Evolutionary conservation across 2,888 invertebrate species (phyloP), one percentile per base, ranked within the genome.

Genomic region (Rhingia campestris): DNA sequence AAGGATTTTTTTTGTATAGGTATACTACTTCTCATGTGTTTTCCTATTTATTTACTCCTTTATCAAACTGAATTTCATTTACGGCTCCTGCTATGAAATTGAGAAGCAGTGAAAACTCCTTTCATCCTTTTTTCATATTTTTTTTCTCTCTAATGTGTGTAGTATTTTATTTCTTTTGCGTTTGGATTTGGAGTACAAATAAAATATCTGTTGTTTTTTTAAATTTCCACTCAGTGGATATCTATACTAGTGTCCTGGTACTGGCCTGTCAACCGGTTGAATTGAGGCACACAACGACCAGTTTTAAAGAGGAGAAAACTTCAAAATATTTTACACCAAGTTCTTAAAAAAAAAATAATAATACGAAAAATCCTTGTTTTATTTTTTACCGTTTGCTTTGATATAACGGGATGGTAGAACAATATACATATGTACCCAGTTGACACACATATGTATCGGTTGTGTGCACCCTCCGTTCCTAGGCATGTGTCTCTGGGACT

Each of bases 11-110:
- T 22, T 45, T 35, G 5, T n/a, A n/a, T n/a, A n/a, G 9, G 4
- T 49, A 43, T 35, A 33, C 32, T 30, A 22, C 37, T 51, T 4
- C 41, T 49, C 14, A 43, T 58, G 30, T 12, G 14, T 37, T 43
- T 47, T 22, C 33, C 73, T 69, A 74, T 69, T 74, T 58, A 63
- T 69, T 33, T 66, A 64, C 64, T 74, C 64, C 39, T 56, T 66
- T 64, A 74, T 74, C 64, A 37, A 35, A 64, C 69, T 33, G 39
- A 58, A 61, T 66, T 73, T 80, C 59, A 73, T 66, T 73, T 54
- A 43, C 45, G 47, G 54, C 22, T 39, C 22, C 10, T 37, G 4
- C 5, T 9, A 10, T 4, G 6, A 63, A 69, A 59, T 49, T 37
- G 22, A 37, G 12, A 54, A 61, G 6, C 6, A 14, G 12, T 35